phyloP scores from a whole-genome alignment of 2,888 invertebrate genomes.

The Nemotelus nigrinus region DNA sequence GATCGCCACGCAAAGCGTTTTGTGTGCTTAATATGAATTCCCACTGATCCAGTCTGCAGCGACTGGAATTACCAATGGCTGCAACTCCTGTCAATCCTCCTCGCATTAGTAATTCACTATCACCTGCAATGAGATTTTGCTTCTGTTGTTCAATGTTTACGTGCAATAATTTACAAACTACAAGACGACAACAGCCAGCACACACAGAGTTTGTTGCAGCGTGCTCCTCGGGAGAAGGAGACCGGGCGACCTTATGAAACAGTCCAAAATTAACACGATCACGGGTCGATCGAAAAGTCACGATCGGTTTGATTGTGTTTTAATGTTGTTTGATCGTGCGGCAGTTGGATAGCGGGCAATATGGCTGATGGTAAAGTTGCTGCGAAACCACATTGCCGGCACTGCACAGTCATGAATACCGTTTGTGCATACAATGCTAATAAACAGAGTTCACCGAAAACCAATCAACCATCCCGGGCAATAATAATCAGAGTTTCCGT shows the following conservation, averaged over 20 bases:
- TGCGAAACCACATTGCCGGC: not conserved
- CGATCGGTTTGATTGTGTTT: constrained; percentile 36
- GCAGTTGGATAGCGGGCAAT: not conserved
- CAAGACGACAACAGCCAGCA: too few relatives aligned
- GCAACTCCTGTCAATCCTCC: not conserved
- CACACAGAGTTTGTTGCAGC: not conserved
- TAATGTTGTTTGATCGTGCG: not conserved
- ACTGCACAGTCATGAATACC: constrained; percentile 5
- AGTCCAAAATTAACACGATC: constrained; percentile 36
- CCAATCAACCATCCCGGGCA: constrained; percentile 12
- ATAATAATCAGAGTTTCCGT: constrained; percentile 18
- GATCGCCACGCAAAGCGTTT: too few relatives aligned
- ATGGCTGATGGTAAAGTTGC: not conserved
- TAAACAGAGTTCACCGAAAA: constrained; percentile 7
- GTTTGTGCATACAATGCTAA: constrained; percentile 18
- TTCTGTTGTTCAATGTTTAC: constrained; percentile 31
- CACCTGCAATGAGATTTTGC: not conserved
- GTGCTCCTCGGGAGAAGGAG: not conserved
- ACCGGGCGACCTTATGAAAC: constrained; percentile 12
- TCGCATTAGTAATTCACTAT: not conserved
- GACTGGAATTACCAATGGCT: not conserved
- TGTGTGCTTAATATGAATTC: not conserved
- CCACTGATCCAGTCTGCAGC: not conserved
- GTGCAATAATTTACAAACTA: constrained; percentile 36
- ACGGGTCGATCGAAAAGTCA: constrained; percentile 34